phyloP scores from a whole-genome alignment of 2,113 vertebrate species.

The Fulmarus glacialis region DNA sequence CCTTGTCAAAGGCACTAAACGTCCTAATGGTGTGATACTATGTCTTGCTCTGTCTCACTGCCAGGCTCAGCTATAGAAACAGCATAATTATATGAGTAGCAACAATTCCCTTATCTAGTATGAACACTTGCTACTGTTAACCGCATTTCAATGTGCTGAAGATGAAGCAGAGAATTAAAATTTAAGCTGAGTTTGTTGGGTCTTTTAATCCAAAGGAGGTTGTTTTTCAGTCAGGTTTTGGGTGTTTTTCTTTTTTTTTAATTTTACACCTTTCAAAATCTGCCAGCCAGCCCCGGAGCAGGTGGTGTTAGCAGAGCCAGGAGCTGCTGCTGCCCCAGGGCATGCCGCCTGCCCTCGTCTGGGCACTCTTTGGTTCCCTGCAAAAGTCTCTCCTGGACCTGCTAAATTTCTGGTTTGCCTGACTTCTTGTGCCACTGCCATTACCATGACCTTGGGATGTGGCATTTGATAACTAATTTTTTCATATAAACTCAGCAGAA shows the following conservation, averaged over 20 bases:
- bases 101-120: conserved; percentile 81
- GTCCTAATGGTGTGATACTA: conserved; percentile 43
- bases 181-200: not conserved
- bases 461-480: not conserved
- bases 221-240: not conserved
- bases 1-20: conserved; percentile 48
- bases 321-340: not conserved
- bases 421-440: not conserved
- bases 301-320: not conserved
- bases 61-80: conserved; percentile 59
- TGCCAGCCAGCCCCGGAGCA: not conserved
- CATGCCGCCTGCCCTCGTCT: accelerated
- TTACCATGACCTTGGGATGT: not conserved
- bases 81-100: conserved; percentile 73
- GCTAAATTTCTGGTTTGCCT: not conserved
- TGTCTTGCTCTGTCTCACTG: conserved; percentile 52
- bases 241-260: not conserved
- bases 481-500: not conserved
- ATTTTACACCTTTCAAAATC: not conserved
- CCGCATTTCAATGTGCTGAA: conserved; percentile 66
- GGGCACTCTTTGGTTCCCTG: not conserved
- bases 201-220: not conserved
- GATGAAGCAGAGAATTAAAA: conserved; percentile 66
- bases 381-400: not conserved
- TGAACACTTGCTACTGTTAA: conserved; percentile 78